Evolutionary conservation across 2,888 invertebrate genomes (phyloP).

Genomic region (Eretmocerus hayati): DNA sequence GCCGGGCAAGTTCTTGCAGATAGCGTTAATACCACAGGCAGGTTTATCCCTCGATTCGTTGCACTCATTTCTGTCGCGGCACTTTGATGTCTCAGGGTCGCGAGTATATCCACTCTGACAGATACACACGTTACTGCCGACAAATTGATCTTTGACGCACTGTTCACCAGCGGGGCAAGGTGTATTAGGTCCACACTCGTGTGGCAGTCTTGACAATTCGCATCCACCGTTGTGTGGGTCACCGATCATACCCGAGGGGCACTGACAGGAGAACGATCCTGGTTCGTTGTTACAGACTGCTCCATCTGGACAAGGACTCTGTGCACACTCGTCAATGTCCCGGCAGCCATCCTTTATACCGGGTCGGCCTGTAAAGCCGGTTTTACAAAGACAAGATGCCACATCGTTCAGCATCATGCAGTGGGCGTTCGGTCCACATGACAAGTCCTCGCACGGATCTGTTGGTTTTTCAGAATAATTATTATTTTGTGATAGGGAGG

Average conservation of each 20-base stretch:
- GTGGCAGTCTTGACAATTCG: constrained; percentile 56
- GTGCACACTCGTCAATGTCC: constrained; percentile 83
- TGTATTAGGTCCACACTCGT: constrained; percentile 64
- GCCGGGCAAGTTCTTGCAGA: constrained; percentile 87
- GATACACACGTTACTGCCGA: constrained; percentile 76
- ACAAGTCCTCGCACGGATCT: constrained; percentile 85
- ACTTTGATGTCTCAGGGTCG: constrained; percentile 64
- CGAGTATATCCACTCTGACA: constrained; percentile 83
- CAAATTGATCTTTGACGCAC: constrained; percentile 69
- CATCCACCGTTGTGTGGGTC: constrained; percentile 78
- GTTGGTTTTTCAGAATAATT: constrained; percentile 18
- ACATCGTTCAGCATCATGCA: constrained; percentile 78
- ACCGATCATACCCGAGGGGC: constrained; percentile 73
- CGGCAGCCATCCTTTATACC: constrained; percentile 63
- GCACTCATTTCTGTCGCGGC: constrained; percentile 83
- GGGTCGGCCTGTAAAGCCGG: constrained; percentile 70
- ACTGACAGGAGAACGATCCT: constrained; percentile 80
- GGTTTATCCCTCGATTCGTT: constrained; percentile 65
- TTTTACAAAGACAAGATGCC: constrained; percentile 77
- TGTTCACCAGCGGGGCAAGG: constrained; percentile 82
- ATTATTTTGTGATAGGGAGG: constrained; percentile 17
- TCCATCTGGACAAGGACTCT: constrained; percentile 73
- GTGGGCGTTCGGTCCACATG: constrained; percentile 81
- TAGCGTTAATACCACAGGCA: constrained; percentile 80
- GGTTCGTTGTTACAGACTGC: constrained; percentile 85